Conservation (phyloP, 2,888 invertebrate genomes). For the Eledona agricola region DNA sequence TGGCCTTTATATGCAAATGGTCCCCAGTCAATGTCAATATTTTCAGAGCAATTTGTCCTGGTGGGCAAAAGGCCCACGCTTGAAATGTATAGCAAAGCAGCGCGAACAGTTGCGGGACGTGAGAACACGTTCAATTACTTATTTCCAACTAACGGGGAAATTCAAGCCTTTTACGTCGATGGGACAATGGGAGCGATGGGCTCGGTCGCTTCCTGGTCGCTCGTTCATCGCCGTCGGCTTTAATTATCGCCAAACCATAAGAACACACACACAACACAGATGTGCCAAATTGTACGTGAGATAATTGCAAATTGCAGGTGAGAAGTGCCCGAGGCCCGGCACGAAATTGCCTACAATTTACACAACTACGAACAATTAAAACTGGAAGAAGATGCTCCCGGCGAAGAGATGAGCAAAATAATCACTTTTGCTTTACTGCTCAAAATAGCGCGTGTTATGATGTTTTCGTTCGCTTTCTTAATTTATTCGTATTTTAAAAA, state of each 20-base stretch:
- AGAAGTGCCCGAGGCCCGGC: constrained; percentile 20
- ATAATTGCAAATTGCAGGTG: constrained; percentile 26
- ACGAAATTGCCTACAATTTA: constrained; percentile 17
- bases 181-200: too few species aligned
- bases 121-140: too few species aligned
- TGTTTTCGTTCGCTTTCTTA: too few species aligned
- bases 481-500: too few species aligned
- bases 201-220: too few species aligned
- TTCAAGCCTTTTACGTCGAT: too few species aligned
- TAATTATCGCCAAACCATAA: constrained; percentile 15
- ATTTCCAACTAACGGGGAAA: too few species aligned
- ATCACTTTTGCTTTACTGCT: not conserved
- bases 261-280: constrained; percentile 15
- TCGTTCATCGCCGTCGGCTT: constrained; percentile 5
- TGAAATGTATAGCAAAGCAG: too few species aligned
- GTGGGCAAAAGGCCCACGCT: too few species aligned
- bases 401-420: too few species aligned
- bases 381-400: constrained; percentile 10
- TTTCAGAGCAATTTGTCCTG: constrained; percentile 9
- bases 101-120: too few species aligned
- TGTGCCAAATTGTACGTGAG: constrained; percentile 24
- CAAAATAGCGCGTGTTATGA: too few species aligned
- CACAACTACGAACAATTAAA: constrained; percentile 3
- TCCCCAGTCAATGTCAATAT: constrained; percentile 27
- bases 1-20: constrained; percentile 26